phyloP scores from a whole-genome alignment of 2,888 invertebrate genomes.

The Mesorhabditis belari region DNA sequence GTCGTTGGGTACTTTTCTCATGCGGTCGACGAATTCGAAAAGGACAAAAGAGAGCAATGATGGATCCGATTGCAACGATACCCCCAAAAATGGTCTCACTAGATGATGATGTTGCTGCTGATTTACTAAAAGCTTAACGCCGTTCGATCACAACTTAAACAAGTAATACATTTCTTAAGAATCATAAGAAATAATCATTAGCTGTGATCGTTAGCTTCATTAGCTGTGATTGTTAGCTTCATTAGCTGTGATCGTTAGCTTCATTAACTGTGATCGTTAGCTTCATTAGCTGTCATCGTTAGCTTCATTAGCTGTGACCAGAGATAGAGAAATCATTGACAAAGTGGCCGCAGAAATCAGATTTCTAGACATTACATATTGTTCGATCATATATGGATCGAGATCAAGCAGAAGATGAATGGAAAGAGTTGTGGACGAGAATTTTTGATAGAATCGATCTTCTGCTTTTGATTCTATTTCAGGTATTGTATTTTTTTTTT shows the following conservation, averaged over 20 bases:
- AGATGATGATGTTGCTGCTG: background rate
- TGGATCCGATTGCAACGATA: background rate
- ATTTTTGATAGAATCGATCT: background rate
- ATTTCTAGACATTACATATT: background rate
- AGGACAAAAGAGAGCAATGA: background rate
- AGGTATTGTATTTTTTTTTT: no score
- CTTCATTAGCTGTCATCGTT: no score
- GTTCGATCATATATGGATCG: background rate
- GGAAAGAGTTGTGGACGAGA: background rate
- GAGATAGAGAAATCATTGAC: no score
- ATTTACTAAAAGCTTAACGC: background rate
- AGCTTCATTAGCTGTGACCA: no score
- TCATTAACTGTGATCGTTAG: no score
- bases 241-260: no score
- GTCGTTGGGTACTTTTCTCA: background rate
- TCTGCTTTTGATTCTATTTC: background rate
- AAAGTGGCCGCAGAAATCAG: background rate
- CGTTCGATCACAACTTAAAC: background rate
- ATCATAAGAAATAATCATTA: background rate
- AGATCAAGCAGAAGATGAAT: background rate
- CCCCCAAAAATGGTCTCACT: background rate
- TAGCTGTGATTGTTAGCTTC: no score
- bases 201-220: no score
- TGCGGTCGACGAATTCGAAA: background rate
- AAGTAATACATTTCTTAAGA: background rate